Evolutionary conservation across 1,140 invertebrate genomes (phyloP), one percentile per base, ranked within the genome.

Genomic region (Spodoptera frugiperda): DNA sequence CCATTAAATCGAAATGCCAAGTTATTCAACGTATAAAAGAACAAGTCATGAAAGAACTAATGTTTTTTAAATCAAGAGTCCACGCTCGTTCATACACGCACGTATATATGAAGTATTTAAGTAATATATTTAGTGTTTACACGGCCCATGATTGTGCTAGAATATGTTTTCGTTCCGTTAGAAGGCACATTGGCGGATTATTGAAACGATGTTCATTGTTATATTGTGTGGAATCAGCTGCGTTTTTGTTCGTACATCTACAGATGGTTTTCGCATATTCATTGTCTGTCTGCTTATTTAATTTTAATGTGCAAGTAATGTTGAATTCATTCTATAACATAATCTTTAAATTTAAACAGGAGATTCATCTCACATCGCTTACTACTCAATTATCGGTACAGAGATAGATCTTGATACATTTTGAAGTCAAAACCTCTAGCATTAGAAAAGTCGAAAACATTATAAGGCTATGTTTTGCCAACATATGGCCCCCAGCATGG

Each of bases 51-150:
- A 44, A 59, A 30, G 8, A 65, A 78, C 68, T 71, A 71, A 54
- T 55, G 59, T 65, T 76, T 76, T 76, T 67, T 54, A 21, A 54
- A 59, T 68, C 75, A 48, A 48, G 54, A 30, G 51, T 51, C 59
- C 87, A 88, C 85, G 79, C 85, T 80, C 76, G 77, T 81, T 76
- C 78, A 82, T 82, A 88, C 86, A 82, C 71, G 84, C 87, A 84
- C 83, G 72, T 63, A 59, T 49, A 76, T 65, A 65, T 72, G 55
- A 67, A 15, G 33, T 75, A 73, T 61, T 59, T 73, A 73, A 73
- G 55, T 73, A 72, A 30, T 61, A 61, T 73, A 73, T 73, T 73
- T 73, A 73, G 71, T 73, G 71, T 61, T 39, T 75, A 75, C 72
- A 75, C 57, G 48, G 15, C 17, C 19, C 67, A 61, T 77, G 15